Evolutionary conservation across 53 echinoderm and acorn worm species (phyloP), one percentile per base, ranked within the genome.

Genomic region (Hippasteria phrygiana): DNA sequence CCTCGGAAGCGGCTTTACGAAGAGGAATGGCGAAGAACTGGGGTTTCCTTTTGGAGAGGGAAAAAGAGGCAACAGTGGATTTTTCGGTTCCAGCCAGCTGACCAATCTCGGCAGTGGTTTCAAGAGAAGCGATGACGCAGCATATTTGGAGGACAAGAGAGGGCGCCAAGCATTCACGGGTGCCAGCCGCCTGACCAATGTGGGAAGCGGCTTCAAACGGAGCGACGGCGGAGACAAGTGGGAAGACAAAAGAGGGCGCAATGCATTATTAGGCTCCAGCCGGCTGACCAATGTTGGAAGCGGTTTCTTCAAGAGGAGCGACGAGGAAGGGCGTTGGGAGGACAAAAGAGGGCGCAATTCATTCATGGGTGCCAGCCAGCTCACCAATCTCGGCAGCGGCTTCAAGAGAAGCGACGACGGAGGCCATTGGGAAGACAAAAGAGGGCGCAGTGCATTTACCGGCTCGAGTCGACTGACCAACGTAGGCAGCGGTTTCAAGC

Each of bases 171-270:
- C 45, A 0, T 70, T 84, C 50, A 18, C n/a, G n/a, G n/a, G n/a
- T n/a, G n/a, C 17, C n/a, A 69, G 12, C 37, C 69, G 46, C 20
- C 36, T 84, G 70, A 84, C 84, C 71, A 47, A 67, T 24, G n/a
- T 84, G 36, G 69, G 28, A 3, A 69, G 69, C 70, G 84, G 84
- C 22, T 83, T 83, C 33, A 0, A 8, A 0, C 65, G 66, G 28
- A 42, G 35, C 24, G 45, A 27, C n/a, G 82, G 40, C 4, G 59
- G 42, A 43, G 81, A 24, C 9, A 13, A 17, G 12, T 26, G 46
- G 9, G 82, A 45, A 29, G 82, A 66, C 64, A 82, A 82, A 43
- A 82, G 82, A 82, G 67, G 67, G 64, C 66, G 48, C 45, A 31
- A 22, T 43, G 28, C 46, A 3, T 47, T 82, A 8, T 22, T 31